Evolutionary conservation across 2,113 vertebrate species (phyloP).

Genomic region (Catharus bicknelli): DNA sequence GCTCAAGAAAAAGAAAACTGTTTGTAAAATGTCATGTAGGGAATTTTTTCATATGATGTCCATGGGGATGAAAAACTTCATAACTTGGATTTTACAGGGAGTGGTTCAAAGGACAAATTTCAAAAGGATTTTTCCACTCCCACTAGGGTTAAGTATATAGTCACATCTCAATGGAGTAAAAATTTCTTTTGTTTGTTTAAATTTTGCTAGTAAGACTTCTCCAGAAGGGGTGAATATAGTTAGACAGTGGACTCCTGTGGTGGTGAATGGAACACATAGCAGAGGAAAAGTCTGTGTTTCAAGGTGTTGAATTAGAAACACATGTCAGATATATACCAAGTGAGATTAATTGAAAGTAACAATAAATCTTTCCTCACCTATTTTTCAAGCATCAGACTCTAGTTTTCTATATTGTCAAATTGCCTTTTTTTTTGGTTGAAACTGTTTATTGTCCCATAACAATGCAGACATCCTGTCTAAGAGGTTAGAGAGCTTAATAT

Average conservation of each 20-base stretch:
- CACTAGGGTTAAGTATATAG: slow-evolving; percentile 20
- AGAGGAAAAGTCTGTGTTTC: neutral
- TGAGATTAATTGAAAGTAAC: neutral
- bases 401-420: neutral
- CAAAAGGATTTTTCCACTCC: slow-evolving; percentile 35
- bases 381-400: neutral
- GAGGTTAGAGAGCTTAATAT: neutral
- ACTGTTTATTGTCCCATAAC: neutral
- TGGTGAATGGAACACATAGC: neutral
- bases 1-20: slow-evolving; percentile 67
- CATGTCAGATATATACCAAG: neutral
- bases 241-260: neutral
- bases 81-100: neutral
- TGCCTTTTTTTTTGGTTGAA: neutral
- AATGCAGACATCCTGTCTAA: neutral
- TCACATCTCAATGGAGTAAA: slow-evolving; percentile 23
- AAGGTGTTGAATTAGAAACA: neutral
- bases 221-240: neutral
- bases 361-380: neutral
- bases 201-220: slow-evolving; percentile 12
- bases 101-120: slow-evolving; percentile 32
- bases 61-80: slow-evolving; percentile 25
- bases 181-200: slow-evolving; percentile 47
- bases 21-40: slow-evolving; percentile 59
- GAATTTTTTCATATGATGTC: slow-evolving; percentile 56